phyloP scores from a whole-genome alignment of 1,140 invertebrate species.

The Listronotus bonariensis region DNA sequence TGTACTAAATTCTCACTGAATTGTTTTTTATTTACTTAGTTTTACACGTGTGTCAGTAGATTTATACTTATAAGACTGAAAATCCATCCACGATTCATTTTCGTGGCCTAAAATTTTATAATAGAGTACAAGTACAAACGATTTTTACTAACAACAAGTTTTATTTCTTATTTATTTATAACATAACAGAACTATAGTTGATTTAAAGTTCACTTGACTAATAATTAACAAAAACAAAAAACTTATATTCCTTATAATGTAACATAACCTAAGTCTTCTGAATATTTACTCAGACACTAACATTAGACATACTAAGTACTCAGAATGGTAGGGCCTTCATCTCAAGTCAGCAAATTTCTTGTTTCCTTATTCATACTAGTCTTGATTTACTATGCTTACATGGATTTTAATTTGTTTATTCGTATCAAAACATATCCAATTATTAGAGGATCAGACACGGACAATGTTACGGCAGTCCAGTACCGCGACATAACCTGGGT shows the following conservation, averaged over 20 bases:
- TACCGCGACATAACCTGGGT: slow-evolving; percentile 66
- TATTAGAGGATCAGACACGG: slow-evolving; percentile 42
- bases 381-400: slow-evolving; percentile 62
- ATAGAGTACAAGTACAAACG: no score
- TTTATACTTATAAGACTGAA: not conserved
- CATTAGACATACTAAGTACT: not conserved
- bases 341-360: slow-evolving; percentile 63
- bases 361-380: slow-evolving; percentile 58
- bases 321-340: slow-evolving; percentile 64
- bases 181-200: no score
- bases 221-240: slow-evolving; percentile 2
- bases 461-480: slow-evolving; percentile 33
- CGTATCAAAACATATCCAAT: slow-evolving; percentile 65
- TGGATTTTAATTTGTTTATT: slow-evolving; percentile 65
- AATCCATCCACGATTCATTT: not conserved
- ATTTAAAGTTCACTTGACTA: no score
- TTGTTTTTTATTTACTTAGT: not conserved
- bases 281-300: not conserved
- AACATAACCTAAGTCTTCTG: no score
- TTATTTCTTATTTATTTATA: no score
- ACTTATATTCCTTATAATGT: not conserved
- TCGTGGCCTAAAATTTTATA: not conserved
- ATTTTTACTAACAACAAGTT: no score
- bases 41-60: not conserved
- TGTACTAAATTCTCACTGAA: no score